Base-by-base conservation (phyloP, 2,113 vertebrate genomes). In the Motacilla alba region DNA sequence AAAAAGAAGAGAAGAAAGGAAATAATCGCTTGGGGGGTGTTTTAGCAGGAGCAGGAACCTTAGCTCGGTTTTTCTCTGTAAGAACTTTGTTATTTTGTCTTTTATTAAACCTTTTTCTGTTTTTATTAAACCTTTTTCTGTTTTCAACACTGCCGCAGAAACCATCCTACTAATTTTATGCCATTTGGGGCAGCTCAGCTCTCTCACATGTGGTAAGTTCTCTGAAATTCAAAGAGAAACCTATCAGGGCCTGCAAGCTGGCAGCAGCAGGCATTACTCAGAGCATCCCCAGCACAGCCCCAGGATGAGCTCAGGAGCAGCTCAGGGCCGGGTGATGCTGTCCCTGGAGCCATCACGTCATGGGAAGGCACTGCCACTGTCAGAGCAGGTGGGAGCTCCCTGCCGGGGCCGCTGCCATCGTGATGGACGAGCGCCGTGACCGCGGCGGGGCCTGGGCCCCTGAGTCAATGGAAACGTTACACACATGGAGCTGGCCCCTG, bases 321-420 rank as follows among this genome's bases (percentile, higher is more conserved):
- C 88, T 41, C 47, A 7, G 56, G 37, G 39, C 46, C 1, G 6
- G 80, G 44, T 2, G 35, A 39, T 0, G 27, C 24, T 2, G 17
- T 15, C 80, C 60, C 72, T 6, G 76, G 59, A 31, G 88, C 69
- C 7, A 5, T 52, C 46, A 6, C 39, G 3, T 14, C 52, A 12
- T 0, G 5, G 1, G 2, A n/a, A 58, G 52, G 76, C 79, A 27
- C 0, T 1, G 3, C 26, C 13, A 0, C 13, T 6, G 39, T 4
- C 24, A 6, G 21, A 39, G 83, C 73, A 41, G 79, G 52, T 35
- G 55, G 12, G 11, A 89, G 55, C 20, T 20, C 16, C 37, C 6
- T 0, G 0, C 53, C 1, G 26, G 37, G 26, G 59, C 53, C 9
- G 18, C 49, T 62, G 89, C 90, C 28, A 19, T 23, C 63, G 53